Base-by-base conservation (phyloP, 1,140 invertebrate species). In the Gryon sp. region DNA sequence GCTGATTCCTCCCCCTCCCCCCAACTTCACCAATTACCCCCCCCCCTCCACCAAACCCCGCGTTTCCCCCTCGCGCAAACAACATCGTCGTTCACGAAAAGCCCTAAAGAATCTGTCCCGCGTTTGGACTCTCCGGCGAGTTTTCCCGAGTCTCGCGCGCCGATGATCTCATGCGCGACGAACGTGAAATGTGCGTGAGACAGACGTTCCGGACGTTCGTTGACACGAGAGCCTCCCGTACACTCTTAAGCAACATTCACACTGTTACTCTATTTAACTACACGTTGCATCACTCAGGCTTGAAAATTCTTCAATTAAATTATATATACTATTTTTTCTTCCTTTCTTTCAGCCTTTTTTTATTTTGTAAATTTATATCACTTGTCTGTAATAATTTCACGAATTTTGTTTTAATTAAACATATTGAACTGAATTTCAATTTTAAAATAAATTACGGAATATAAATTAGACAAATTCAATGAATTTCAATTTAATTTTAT, bases 141-240 rank as follows among this genome's bases (percentile, higher is more conserved):
- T 57, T 63, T 74, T 59, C 43, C 59, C 69, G 68, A 62, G 59
- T 43, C 26, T 59, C 60, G 60, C 52, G 60, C 60, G 52, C 60
- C 60, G 59, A 74, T 74, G 59, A 65, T 74, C 69, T 74, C 69
- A 74, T 63, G 69, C 69, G 69, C 59, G 41, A 63, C 69, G 59
- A 73, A 53, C 69, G 57, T 63, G 59, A 63, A 63, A 73, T 57
- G 50, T 63, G 69, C 68, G 68, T 72, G 57, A 72, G 68, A 72
- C 68, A 72, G 68, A 72, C 66, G 66, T 70, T 62, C 26, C 52
- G 43, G 41, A 57, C 65, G 53, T 69, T 69, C 65, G 68, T 72
- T 72, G 68, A 72, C 68, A 72, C 68, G 68, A 48, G 19, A n/a
- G n/a, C n/a, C n/a, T 8, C 19, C 20, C 15, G 57, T 20, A 50